Base-by-base conservation (phyloP, 2,797 vertebrate genomes). In the Bovichtus variegatus region DNA sequence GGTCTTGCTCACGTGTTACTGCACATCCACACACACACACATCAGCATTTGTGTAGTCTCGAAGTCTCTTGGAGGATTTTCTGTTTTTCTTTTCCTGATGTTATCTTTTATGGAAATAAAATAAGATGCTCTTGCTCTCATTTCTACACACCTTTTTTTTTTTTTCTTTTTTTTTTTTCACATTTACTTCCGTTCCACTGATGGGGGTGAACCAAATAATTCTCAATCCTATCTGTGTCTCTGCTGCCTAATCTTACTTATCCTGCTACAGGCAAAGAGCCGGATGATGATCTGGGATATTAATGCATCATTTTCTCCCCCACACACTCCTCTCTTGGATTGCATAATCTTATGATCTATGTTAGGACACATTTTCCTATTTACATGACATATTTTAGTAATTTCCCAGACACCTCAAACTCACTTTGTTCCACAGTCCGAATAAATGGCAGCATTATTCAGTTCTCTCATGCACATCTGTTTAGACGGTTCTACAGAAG, bases 381-480 rank as follows among this genome's bases (percentile, higher is more conserved):
- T 86, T 60, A 25, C 23, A 53, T 82, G 70, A 84, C 76, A 82
- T 76, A 77, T 87, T 74, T 77, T 16, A 66, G 58, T 71, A n/a
- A 31, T 87, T 85, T 67, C n/a, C 10, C 53, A 27, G 76, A 71
- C 71, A 59, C 40, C 64, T 71, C 64, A 11, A 46, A 44, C 59
- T 16, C 53, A 67, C 71, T 53, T 66, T 71, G 73, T 75, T 73
- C 34, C 57, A 54, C 58, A 79, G 51, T 50, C 29, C 72, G 66
- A n/a, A 83, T 71, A 76, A 82, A 82, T 78, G 73, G 59, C 18
- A 54, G 67, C 61, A 76, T 82, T 70, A 77, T 77, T 63, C 61
- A 36, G 46, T 43, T 74, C 43, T 68, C 23, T 73, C 55, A 69
- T 51, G 31, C 54, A 40, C 41, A 54, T 36, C 71, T 81, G 65